Percentiles rank a stretch among this genome's conserved stretches.
These are phyloP conservation scores for Phymorhynchus buccinoides DNA, from an alignment of 1,140 invertebrate species.

Conservation along the genomic window DNA sequence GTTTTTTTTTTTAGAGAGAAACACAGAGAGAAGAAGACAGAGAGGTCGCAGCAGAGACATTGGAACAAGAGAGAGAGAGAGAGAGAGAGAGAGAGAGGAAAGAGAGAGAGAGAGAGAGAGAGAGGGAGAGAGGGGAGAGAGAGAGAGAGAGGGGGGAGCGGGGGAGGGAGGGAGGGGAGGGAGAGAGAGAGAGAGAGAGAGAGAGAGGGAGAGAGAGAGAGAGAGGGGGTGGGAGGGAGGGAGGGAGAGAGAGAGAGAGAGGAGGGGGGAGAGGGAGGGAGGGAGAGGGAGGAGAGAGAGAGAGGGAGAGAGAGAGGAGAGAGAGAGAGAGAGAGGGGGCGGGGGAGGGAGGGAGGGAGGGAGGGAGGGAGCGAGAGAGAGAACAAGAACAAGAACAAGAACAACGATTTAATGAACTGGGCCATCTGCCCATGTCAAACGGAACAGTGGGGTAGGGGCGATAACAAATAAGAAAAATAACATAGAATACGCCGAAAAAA, in stretches of 20 bases:
- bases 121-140: not conserved
- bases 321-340: not conserved
- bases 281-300: not conserved
- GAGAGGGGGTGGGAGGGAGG: not conserved
- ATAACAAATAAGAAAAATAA: too few species aligned
- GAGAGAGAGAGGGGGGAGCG: not conserved
- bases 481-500: too few species aligned
- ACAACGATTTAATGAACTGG: too few species aligned
- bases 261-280: not conserved
- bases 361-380: not conserved
- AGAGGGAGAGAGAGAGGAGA: not conserved
- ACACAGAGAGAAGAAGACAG: too few species aligned
- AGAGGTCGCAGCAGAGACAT: too few species aligned
- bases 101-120: not conserved
- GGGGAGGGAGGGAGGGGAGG: conserved; percentile 3
- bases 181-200: not conserved
- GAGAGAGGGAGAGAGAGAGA: not conserved
- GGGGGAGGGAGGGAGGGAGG: not conserved
- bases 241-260: not conserved
- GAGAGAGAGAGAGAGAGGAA: conserved; percentile 5
- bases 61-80: not conserved
- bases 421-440: too few species aligned
- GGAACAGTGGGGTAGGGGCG: too few species aligned
- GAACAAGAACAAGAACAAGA: not conserved
- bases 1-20: too few species aligned